phyloP scores from a whole-genome alignment of 2,113 vertebrate species.

The Origma solitaria region DNA sequence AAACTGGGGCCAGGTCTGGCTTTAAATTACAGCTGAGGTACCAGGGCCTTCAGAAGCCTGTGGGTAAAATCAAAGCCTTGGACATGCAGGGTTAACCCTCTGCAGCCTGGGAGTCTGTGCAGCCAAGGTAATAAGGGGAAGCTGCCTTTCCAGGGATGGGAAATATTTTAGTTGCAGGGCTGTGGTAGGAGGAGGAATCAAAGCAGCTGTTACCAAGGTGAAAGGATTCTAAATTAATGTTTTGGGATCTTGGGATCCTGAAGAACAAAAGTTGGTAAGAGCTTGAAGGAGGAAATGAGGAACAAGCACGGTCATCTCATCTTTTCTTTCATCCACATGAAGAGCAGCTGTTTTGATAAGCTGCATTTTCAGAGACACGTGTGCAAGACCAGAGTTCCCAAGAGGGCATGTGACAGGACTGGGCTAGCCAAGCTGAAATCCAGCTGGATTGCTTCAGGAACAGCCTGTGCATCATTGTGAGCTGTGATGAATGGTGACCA shows the following conservation, averaged over 20 bases:
- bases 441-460: not conserved
- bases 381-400: not conserved
- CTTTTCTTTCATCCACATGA: not conserved
- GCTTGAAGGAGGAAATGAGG: not conserved
- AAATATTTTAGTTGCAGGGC: not conserved
- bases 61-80: not conserved
- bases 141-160: not conserved
- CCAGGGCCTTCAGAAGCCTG: not conserved
- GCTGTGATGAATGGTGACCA: not conserved
- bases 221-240: not conserved
- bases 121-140: not conserved
- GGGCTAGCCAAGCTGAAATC: not conserved
- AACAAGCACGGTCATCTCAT: not conserved
- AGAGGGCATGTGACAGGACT: not conserved
- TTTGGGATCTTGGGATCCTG: not conserved
- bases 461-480: not conserved
- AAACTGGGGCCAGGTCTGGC: not conserved
- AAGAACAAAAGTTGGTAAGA: not conserved
- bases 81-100: not conserved
- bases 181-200: not conserved
- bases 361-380: not conserved
- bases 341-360: not conserved
- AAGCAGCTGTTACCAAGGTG: not conserved
- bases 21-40: not conserved
- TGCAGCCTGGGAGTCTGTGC: not conserved